phyloP scores from a whole-genome alignment of 2,797 vertebrate species.

The Liparis tanakae region DNA sequence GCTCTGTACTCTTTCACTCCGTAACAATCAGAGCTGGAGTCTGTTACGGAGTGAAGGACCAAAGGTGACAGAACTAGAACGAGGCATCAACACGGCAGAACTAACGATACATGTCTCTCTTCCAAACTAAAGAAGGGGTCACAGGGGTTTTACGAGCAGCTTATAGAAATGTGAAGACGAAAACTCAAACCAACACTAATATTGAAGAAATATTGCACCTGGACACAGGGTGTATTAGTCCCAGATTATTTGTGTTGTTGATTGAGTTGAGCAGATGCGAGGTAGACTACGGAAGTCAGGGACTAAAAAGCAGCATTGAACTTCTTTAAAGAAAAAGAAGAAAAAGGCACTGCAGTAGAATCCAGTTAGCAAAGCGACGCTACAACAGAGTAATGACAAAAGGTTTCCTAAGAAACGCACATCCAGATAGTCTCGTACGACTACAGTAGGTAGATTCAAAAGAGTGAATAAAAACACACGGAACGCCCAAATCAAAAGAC shows the following conservation, averaged over 20 bases:
- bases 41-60: slow-evolving; percentile 54
- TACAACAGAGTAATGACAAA: slow-evolving; percentile 73
- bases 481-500: slow-evolving; percentile 71
- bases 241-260: slow-evolving; percentile 29
- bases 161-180: slow-evolving; percentile 48
- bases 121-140: slow-evolving; percentile 34
- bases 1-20: slow-evolving; percentile 14
- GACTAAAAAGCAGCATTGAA: slow-evolving; percentile 51
- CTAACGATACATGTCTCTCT: slow-evolving; percentile 1
- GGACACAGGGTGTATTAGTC: slow-evolving; percentile 54
- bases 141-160: slow-evolving; percentile 39
- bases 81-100: slow-evolving; percentile 36
- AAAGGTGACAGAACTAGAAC: slow-evolving; percentile 54
- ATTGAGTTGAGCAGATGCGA: slow-evolving; percentile 48
- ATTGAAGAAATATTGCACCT: slow-evolving; percentile 83
- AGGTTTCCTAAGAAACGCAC: slow-evolving; percentile 71
- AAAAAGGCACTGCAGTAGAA: slow-evolving; percentile 42
- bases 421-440: slow-evolving; percentile 68
- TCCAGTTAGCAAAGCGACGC: slow-evolving; percentile 71
- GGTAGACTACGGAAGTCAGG: slow-evolving; percentile 23
- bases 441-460: slow-evolving; percentile 71
- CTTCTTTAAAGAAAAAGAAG: slow-evolving; percentile 8
- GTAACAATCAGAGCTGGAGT: slow-evolving; percentile 60
- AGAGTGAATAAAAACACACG: slow-evolving; percentile 56
- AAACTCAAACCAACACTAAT: slow-evolving; percentile 57